Base-by-base conservation (phyloP, 37 sponge, comb jelly and placozoan genomes). In the Tethya wilhelma region DNA sequence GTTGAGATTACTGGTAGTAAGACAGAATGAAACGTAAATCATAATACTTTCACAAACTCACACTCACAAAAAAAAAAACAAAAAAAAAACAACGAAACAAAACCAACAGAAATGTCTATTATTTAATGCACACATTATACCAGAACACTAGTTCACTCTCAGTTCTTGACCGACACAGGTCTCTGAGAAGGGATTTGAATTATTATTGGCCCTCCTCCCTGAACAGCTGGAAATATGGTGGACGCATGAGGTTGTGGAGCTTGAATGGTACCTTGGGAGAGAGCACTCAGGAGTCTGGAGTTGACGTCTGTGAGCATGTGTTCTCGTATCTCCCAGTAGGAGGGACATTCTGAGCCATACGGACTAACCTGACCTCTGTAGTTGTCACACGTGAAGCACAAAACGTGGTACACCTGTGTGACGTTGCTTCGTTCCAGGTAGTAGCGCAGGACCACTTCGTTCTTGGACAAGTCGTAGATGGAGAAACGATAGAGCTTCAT, bases 401-500 rank as follows among this genome's bases (percentile, higher is more conserved):
- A 71, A 1, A 81, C 83, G 38, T 88, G 83, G 69, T 81, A 88
- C 2, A 88, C 71, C 31, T 88, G 76, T 0, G 66, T 77, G 11
- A 81, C 75, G 40, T 88, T 81, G 56, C 83, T 88, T 53, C 83
- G 25, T 40, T 88, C 88, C 40, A 88, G 33, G 75, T 81, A 88
- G 59, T 88, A 88, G 30, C 88, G 59, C 44, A 88, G 28, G 17
- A 81, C 56, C 8, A 88, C 77, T 42, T 77, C 88, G 31, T 88
- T 88, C 42, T 36, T 81, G 25, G 78, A 31, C 20, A 88, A 12
- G 53, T 88, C 76, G 64, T 88, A 88, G 28, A 88, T 83, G 22
- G 88, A 88, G 65, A 88, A 88, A 0, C 88, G 83, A 59, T 62
- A 88, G 19, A 88, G 68, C 59, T 88, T 88, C 88, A 88, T 88